Evolutionary conservation across 2,113 vertebrate species (phyloP).

Genomic region (Nothobranchius furzeri): DNA sequence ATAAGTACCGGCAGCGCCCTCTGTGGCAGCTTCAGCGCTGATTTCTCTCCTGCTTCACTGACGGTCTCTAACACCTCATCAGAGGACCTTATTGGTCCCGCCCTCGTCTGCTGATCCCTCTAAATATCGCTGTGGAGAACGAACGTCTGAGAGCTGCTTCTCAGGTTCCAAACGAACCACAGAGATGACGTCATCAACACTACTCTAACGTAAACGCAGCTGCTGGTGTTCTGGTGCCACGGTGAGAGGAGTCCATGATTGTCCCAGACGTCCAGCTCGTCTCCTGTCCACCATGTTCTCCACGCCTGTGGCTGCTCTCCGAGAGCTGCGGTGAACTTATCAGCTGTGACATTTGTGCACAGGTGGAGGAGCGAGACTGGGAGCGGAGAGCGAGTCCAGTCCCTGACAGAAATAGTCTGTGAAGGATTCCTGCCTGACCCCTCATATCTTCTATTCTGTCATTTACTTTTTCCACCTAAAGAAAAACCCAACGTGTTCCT

Average conservation of each 20-base stretch:
- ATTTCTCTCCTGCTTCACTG: constrained; percentile 24
- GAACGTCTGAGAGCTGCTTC: constrained; percentile 8
- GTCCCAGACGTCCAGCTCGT: no score
- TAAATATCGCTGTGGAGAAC: constrained; percentile 30
- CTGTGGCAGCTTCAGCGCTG: neutral
- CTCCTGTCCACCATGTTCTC: no score
- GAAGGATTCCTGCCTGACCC: constrained; percentile 4
- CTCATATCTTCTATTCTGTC: neutral
- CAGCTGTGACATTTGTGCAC: constrained; percentile 39
- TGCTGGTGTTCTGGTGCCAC: no score
- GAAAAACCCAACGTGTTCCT: neutral
- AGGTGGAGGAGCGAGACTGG: constrained; percentile 10
- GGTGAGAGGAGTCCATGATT: no score
- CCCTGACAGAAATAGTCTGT: constrained; percentile 22
- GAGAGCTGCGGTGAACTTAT: constrained; percentile 31
- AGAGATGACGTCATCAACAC: constrained; percentile 16
- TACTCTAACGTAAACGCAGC: no score
- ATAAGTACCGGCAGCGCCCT: no score
- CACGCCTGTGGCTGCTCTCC: neutral
- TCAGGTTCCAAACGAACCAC: constrained; percentile 26
- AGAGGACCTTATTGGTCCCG: constrained; percentile 41
- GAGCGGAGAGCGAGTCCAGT: constrained; percentile 20
- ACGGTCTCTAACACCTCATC: constrained; percentile 58
- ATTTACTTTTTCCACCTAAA: neutral
- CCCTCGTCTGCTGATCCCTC: constrained; percentile 26